These are phyloP conservation scores for Drosophila nasuta DNA, from an alignment of 1,140 invertebrate species.

Conservation along the genomic window DNA sequence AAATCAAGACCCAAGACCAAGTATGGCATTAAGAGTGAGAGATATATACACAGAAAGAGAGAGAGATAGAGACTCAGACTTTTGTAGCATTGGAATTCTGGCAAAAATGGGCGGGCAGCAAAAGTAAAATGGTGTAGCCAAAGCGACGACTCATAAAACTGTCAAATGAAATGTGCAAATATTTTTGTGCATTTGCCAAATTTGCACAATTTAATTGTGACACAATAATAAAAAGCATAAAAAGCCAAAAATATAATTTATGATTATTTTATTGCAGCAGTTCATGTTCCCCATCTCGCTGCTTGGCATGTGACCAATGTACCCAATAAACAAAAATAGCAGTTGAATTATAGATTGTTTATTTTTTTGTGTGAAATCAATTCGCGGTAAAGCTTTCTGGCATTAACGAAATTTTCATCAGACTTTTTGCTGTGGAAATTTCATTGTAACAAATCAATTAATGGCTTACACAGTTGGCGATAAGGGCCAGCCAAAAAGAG, in stretches of 20 bases:
- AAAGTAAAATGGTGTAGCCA: conserved; percentile 36
- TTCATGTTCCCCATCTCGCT: conserved; percentile 38
- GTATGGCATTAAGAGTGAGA: neutral
- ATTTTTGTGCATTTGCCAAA: conserved; percentile 82
- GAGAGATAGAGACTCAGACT: neutral
- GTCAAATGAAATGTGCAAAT: conserved; percentile 77
- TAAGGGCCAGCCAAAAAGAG: neutral
- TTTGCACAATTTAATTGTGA: conserved; percentile 80
- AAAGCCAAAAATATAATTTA: conserved; percentile 58
- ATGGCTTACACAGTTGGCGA: conserved; percentile 44
- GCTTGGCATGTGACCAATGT: conserved; percentile 63
- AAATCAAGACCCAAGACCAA: conserved; percentile 61
- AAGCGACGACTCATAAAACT: conserved; percentile 72
- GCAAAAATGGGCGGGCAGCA: neutral
- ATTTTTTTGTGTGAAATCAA: conserved; percentile 33
- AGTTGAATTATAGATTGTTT: conserved; percentile 39
- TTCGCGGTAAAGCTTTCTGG: conserved; percentile 46
- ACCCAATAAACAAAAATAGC: conserved; percentile 18
- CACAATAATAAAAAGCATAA: conserved; percentile 27
- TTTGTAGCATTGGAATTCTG: conserved; percentile 1
- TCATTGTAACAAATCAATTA: conserved; percentile 81
- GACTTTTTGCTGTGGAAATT: conserved; percentile 75
- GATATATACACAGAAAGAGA: neutral
- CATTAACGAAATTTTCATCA: conserved; percentile 66
- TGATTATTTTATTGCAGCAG: conserved; percentile 74